Evolutionary conservation across 2,113 vertebrate species (phyloP), one percentile per base, ranked within the genome.

Genomic region (Gobio gobio): DNA sequence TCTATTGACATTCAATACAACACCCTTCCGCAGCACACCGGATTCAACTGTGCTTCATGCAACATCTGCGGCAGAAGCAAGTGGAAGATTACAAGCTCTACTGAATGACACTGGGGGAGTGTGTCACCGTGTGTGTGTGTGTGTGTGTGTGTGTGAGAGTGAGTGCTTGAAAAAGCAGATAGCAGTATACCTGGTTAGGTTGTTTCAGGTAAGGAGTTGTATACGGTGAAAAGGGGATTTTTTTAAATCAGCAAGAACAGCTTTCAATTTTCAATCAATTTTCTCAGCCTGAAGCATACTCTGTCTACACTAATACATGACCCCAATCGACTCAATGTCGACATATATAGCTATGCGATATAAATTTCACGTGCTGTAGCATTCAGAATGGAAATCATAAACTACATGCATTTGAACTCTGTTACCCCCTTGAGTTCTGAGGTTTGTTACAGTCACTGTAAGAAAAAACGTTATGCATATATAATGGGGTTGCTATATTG

Each of bases 1-100:
- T 0, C 77, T 40, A 49, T 49, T 80, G 56, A 81, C 84, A 85
- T 74, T 85, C 64, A 70, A 49, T 29, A 85, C 58, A 49, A 56
- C 36, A 70, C 40, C 47, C 24, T 76, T 70, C 47, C 29, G 24
- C n/a, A 10, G 49, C 47, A 85, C 26, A 66, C 10, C 20, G 22
- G 43, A 68, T 68, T 20, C 14, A 77, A n/a, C 43, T 24, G 26
- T 18, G 26, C 36, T 80, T 47, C 22, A 49, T 63, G 7, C 26
- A 33, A 85, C 68, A 81, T 74, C 18, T 74, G 66, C 18, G 4
- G 18, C 64, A 79, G 10, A 85, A 59, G 78, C 14, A 2, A 36
- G n/a, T 33, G 33, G 5, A 82, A 49, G 79, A 68, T 82, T 82
- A 82, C 63, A n/a, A 82, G 40, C 36, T 8, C 58, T 56, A 49